phyloP scores from a whole-genome alignment of 1,140 invertebrate species.

The Pantala flavescens region DNA sequence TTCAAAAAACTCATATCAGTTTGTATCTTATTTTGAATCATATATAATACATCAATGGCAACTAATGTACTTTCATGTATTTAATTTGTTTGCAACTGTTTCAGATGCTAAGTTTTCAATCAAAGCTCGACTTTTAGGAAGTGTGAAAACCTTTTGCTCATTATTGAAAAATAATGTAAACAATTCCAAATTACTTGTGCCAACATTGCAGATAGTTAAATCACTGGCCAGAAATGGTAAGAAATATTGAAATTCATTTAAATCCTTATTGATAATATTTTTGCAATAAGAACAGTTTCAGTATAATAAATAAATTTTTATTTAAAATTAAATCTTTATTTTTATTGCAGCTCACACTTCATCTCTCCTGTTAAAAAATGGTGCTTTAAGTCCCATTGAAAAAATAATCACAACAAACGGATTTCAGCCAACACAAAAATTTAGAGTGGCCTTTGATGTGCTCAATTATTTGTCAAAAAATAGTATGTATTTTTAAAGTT shows the following conservation, averaged over 20 bases:
- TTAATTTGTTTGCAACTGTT: too few species aligned
- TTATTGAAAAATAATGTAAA: constrained; percentile 49
- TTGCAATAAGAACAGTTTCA: too few species aligned
- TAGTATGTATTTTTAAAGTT: constrained; percentile 36
- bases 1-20: too few species aligned
- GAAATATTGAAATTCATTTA: constrained; percentile 23
- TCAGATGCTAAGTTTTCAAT: constrained; percentile 52
- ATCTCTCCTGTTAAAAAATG: constrained; percentile 49
- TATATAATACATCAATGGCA: too few species aligned
- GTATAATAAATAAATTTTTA: constrained; percentile 13
- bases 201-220: constrained; percentile 50
- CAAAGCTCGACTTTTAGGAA: constrained; percentile 46
- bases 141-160: constrained; percentile 47
- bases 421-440: constrained; percentile 48
- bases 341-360: constrained; percentile 45
- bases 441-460: constrained; percentile 49
- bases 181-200: constrained; percentile 46
- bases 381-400: constrained; percentile 48
- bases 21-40: too few species aligned
- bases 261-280: too few species aligned
- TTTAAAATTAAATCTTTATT: constrained; percentile 21
- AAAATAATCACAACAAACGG: constrained; percentile 48
- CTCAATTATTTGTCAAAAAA: constrained; percentile 53
- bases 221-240: constrained; percentile 51
- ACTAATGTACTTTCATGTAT: too few species aligned